These are phyloP conservation scores for Melipona bicolor DNA, from an alignment of 2,888 invertebrate genomes.

Conservation along the genomic window DNA sequence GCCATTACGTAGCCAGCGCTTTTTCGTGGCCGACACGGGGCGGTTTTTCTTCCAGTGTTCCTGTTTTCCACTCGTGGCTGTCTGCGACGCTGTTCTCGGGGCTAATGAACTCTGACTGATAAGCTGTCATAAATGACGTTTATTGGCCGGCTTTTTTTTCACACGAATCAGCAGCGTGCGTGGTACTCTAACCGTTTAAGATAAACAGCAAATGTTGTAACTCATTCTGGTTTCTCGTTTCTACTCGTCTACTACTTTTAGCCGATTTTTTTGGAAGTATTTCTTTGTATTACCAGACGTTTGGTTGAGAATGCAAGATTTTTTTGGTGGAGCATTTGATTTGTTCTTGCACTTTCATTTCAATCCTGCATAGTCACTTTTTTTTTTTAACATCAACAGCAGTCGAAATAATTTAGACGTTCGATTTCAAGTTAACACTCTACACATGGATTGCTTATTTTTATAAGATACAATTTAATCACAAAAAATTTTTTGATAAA, in stretches of 20 bases:
- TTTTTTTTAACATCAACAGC: too few relatives aligned
- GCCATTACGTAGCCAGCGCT: slow-evolving; percentile 42
- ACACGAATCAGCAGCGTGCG: slow-evolving; percentile 35
- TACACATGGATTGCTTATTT: background rate
- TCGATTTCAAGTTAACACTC: too few relatives aligned
- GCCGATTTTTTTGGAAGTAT: background rate
- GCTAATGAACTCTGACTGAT: slow-evolving; percentile 57
- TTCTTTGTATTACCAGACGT: too few relatives aligned
- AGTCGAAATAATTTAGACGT: too few relatives aligned
- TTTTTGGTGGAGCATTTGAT: too few relatives aligned
- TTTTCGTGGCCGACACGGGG: slow-evolving; percentile 13
- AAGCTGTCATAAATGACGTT: slow-evolving; percentile 36
- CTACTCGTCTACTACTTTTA: background rate
- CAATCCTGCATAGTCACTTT: too few relatives aligned
- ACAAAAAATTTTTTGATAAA: background rate
- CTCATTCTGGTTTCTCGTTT: slow-evolving; percentile 4
- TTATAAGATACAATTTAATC: background rate
- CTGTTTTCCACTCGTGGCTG: slow-evolving; percentile 1
- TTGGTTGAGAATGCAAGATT: too few relatives aligned
- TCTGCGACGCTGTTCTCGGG: slow-evolving; percentile 38
- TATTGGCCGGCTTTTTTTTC: slow-evolving; percentile 27
- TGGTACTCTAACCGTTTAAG: background rate
- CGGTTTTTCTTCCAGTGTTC: slow-evolving; percentile 37
- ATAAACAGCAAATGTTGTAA: slow-evolving; percentile 35
- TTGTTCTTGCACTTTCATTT: too few relatives aligned